Evolutionary conservation across 2,797 vertebrate genomes (phyloP), one percentile per base, ranked within the genome.

Genomic region (Distichodus sexfasciatus): DNA sequence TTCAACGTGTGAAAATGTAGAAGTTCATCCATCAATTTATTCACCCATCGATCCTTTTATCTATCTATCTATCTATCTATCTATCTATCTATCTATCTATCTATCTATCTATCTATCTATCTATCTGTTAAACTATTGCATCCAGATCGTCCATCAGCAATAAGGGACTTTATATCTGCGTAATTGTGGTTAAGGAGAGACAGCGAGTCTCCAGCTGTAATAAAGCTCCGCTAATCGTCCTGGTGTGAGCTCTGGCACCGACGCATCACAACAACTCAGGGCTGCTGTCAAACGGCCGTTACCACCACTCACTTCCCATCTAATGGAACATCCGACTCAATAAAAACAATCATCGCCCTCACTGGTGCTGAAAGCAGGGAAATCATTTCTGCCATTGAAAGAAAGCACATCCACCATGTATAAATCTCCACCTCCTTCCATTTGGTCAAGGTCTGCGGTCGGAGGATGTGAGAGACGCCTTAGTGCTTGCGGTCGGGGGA

Each of bases 311-410:
- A 71, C 79, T 85, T 71, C 77, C 50, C 72, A 75, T 26, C 85
- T 87, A 91, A 92, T 91, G 87, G 88, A 90, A 89, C 86, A 91
- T 88, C 83, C 77, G 82, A 90, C 85, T 90, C 87, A 89, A 91
- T 91, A 89, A 88, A 90, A 88, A 89, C 86, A 89, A 89, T 87
- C 85, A 88, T 89, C 83, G 79, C 75, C 73, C 84, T 84, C 87
- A 89, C 81, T 87, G 77, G 71, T 66, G 69, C 81, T 81, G 85
- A 92, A 86, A 86, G 87, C 84, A 74, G 75, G 84, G 85, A 84
- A 87, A 89, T 88, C 76, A 86, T 92, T 88, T 87, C 80, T 81
- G 75, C 80, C 82, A 81, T 83, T 84, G 81, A 82, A 87, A 76
- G 72, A 85, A 86, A 87, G 87, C 81, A 85, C 64, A 68, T 72